phyloP scores from a whole-genome alignment of 2,113 vertebrate species.

The Physeter macrocephalus region DNA sequence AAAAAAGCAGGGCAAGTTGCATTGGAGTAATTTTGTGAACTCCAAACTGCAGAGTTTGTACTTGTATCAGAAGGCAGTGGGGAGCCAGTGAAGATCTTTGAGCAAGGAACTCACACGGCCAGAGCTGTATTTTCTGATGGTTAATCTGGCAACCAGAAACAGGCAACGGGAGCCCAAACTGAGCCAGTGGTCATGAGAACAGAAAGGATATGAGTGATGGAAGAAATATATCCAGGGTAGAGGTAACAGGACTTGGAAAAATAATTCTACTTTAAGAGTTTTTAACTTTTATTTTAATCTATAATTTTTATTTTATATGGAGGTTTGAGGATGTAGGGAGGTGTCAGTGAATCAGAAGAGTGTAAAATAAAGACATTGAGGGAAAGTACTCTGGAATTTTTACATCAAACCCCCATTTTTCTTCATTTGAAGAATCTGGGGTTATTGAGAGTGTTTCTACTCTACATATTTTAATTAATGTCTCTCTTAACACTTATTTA shows the following conservation, averaged over 20 bases:
- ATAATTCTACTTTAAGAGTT: neutral
- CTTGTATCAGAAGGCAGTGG: neutral
- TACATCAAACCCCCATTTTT: neutral
- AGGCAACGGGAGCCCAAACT: neutral
- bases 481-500: conserved; percentile 30
- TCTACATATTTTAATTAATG: conserved; percentile 11
- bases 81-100: neutral
- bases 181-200: neutral
- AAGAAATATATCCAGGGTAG: neutral
- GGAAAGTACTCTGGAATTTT: neutral
- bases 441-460: neutral
- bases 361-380: neutral
- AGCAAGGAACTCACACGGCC: neutral
- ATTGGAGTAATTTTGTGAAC: neutral
- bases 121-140: neutral
- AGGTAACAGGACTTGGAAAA: neutral
- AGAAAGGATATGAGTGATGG: neutral
- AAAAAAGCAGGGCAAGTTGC: neutral
- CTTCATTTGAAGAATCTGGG: neutral
- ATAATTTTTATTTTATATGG: neutral
- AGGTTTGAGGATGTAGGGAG: neutral
- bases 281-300: neutral
- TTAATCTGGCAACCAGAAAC: neutral
- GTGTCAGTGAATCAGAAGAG: neutral
- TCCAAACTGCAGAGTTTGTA: neutral